Conservation (phyloP, 2,888 invertebrate species). For the Cephus rjabovi region DNA sequence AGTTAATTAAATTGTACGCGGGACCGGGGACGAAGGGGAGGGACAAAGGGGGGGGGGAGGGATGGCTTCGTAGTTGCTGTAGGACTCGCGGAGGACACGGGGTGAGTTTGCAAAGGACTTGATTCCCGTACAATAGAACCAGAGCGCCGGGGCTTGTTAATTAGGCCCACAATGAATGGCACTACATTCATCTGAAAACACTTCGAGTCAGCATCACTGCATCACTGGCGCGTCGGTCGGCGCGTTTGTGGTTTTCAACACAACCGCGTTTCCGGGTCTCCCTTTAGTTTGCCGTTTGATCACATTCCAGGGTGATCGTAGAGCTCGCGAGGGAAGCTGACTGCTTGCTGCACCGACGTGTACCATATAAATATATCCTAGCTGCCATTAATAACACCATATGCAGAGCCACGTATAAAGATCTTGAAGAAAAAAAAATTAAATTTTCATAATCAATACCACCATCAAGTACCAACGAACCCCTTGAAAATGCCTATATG, state of each 20-base stretch:
- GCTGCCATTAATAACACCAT: too few species aligned
- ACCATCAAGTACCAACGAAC: too few species aligned
- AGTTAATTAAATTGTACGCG: slow-evolving; percentile 60
- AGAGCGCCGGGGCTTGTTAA: slow-evolving; percentile 46
- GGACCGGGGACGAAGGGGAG: slow-evolving; percentile 26
- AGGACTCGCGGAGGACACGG: not conserved
- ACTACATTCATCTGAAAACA: slow-evolving; percentile 48
- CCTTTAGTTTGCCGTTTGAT: not conserved
- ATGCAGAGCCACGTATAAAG: too few species aligned
- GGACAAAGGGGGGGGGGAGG: too few species aligned
- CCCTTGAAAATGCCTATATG: too few species aligned
- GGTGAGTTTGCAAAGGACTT: slow-evolving; percentile 22
- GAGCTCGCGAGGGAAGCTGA: not conserved
- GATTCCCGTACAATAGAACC: slow-evolving; percentile 26
- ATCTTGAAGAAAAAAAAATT: too few species aligned
- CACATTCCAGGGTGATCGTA: not conserved
- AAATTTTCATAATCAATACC: too few species aligned
- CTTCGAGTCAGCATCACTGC: slow-evolving; percentile 39
- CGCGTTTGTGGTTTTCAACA: slow-evolving; percentile 7
- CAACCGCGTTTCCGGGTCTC: slow-evolving; percentile 17
- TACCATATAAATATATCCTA: too few species aligned
- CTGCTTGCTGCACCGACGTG: too few species aligned
- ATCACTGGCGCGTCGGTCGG: slow-evolving; percentile 4
- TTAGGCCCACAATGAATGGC: slow-evolving; percentile 51
- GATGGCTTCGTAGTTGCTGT: too few species aligned